Conservation (phyloP, 1,140 invertebrate genomes). For the Dryas iulia region DNA sequence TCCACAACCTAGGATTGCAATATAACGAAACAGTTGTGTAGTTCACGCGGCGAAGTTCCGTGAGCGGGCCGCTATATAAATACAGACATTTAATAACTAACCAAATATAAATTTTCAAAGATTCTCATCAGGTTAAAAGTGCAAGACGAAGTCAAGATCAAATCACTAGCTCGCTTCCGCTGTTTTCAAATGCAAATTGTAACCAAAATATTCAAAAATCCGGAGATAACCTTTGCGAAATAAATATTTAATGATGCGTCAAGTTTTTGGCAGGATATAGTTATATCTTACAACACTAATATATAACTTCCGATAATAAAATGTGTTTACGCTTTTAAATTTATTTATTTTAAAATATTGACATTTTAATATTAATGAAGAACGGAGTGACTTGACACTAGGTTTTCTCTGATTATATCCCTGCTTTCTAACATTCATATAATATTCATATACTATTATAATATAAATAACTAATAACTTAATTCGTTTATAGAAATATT, state of each 20-base stretch:
- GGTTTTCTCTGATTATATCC: too few species aligned
- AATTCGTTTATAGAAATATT: too few species aligned
- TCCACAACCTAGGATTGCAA: too few species aligned
- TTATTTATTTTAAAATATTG: background rate
- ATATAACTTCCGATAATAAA: background rate
- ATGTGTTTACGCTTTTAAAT: background rate
- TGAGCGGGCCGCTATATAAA: too few species aligned
- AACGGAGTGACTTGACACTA: too few species aligned
- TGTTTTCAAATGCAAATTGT: slow-evolving; percentile 35
- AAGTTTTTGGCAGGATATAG: slow-evolving; percentile 7
- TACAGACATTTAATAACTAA: too few species aligned
- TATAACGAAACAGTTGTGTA: too few species aligned
- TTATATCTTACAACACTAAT: background rate
- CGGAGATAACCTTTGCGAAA: slow-evolving; percentile 28
- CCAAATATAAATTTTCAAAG: background rate
- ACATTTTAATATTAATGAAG: too few species aligned
- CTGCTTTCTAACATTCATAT: too few species aligned
- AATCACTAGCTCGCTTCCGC: slow-evolving; percentile 35
- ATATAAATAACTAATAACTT: too few species aligned
- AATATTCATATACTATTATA: too few species aligned
- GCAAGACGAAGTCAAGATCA: slow-evolving; percentile 17
- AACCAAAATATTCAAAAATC: slow-evolving; percentile 30
- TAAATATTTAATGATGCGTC: slow-evolving; percentile 18
- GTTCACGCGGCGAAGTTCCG: too few species aligned
- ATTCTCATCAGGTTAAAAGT: background rate